Evolutionary conservation across 2,888 invertebrate species (phyloP), one percentile per base, ranked within the genome.

Genomic region (Andrena hattorfiana): DNA sequence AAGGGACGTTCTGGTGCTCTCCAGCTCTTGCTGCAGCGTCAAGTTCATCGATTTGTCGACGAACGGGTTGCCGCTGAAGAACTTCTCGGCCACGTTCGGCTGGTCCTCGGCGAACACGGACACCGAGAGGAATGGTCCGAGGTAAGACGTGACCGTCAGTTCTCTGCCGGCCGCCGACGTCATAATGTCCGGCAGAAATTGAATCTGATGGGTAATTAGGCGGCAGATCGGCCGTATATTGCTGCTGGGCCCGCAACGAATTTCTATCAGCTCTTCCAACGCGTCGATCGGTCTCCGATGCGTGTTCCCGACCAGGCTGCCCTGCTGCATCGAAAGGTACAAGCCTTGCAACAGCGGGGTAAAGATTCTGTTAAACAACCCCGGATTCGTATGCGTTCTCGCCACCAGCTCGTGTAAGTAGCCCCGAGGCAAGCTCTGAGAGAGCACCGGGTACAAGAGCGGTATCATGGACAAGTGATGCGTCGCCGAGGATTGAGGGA

Each of bases 71-170:
- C 95, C 95, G 32, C 94, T 94, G 92, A 96, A 96, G 90, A 96
- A 96, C 84, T 96, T 97, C 89, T 98, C 97, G 0, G 97, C 98
- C n/a, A 98, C 96, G 86, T 97, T 96, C 0, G 97, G 97, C 93
- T 98, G 97, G 93, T 99, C 99, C 92, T 99, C 99, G 51, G 98
- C 98, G 94, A 99, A 98, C 1, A 99, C 96, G 0, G 99, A 99
- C 0, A 99, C 96, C 10, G 97, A 96, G 85, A 99, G 95, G 94
- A 99, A 99, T 0, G 99, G 98, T 20, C 99, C 99, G 7, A 99
- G 95, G 92, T 96, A 98, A 76, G 98, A 97, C 64, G 97, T 96
- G 70, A 97, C 95, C 0, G 97, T 97, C 77, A 99, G 95, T 94
- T 99, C 99, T 59, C 98, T 95, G 0, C 99, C 99, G 0, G 95